A percentile compares a stretch with the other conserved stretches of the same genome.
Conservation (phyloP, 2,888 invertebrate species). For the Barypeithes pellucidus region DNA sequence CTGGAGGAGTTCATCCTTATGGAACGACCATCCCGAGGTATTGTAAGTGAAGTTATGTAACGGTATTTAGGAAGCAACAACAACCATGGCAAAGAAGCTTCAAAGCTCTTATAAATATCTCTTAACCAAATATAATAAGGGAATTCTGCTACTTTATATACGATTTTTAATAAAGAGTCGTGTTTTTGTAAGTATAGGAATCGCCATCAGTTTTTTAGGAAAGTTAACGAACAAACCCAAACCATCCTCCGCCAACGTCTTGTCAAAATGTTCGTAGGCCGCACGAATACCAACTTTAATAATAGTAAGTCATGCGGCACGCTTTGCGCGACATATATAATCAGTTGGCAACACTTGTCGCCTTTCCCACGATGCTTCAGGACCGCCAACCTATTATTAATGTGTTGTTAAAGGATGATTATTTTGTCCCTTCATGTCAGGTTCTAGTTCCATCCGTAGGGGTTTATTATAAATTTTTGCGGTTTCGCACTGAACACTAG, state of each 20-base stretch:
- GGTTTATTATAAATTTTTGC: constrained; percentile 33
- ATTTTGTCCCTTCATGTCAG: constrained; percentile 44
- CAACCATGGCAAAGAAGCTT: no score
- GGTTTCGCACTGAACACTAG: background rate
- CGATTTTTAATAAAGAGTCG: no score
- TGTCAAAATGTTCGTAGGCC: constrained; percentile 59
- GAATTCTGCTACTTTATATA: no score
- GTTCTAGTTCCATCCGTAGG: constrained; percentile 26
- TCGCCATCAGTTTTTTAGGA: no score
- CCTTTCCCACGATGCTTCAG: constrained; percentile 69
- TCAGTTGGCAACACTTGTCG: constrained; percentile 71
- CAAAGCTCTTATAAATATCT: no score
- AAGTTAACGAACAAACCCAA: no score
- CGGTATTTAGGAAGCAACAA: no score
- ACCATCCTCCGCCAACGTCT: constrained; percentile 45
- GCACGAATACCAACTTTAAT: constrained; percentile 64
- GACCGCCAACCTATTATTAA: constrained; percentile 53
- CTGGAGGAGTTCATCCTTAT: no score
- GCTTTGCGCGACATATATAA: constrained; percentile 69
- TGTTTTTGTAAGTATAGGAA: no score
- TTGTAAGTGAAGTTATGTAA: no score
- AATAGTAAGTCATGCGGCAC: constrained; percentile 65
- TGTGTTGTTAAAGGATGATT: constrained; percentile 53
- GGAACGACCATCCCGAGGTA: no score
- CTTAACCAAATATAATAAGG: no score